Evolutionary conservation across 2,888 invertebrate genomes (phyloP).

Genomic region (Perizoma flavofasciatum): DNA sequence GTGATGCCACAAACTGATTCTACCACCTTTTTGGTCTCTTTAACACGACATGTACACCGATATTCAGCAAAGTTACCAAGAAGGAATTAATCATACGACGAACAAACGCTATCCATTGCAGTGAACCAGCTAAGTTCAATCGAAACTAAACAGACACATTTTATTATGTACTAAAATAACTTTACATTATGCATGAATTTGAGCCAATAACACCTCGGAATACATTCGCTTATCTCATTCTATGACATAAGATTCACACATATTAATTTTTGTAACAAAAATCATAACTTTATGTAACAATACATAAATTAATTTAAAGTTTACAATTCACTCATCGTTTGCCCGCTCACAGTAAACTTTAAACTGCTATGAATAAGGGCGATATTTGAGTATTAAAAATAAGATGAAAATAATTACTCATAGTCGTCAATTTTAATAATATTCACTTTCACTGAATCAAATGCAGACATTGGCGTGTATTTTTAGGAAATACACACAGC

Average conservation of each 20-base stretch:
- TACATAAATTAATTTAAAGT: slow-evolving; percentile 17
- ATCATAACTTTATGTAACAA: no score
- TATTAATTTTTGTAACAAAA: slow-evolving; percentile 8
- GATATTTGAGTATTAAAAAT: slow-evolving; percentile 11
- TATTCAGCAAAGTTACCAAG: no score
- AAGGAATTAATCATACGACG: no score
- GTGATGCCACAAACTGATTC: no score
- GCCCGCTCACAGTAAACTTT: slow-evolving; percentile 4
- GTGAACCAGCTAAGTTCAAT: no score
- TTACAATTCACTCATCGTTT: slow-evolving; percentile 1
- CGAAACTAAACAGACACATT: no score
- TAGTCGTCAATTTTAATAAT: slow-evolving; percentile 8
- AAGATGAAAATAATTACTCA: slow-evolving; percentile 17
- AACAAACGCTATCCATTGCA: no score
- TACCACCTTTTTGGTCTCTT: no score
- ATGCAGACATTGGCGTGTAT: slow-evolving; percentile 7
- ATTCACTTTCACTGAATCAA: slow-evolving; percentile 27
- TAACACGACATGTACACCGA: no score
- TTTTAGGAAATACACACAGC: neutral
- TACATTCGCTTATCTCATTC: neutral
- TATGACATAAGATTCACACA: slow-evolving; percentile 19
- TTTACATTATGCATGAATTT: neutral
- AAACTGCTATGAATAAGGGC: slow-evolving; percentile 1
- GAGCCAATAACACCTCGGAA: slow-evolving; percentile 5
- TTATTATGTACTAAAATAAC: no score